A percentile compares a stretch with the other conserved stretches of the same genome.
Evolutionary conservation across 2,888 invertebrate genomes (phyloP).

Genomic region (Schrankia costaestrigalis): DNA sequence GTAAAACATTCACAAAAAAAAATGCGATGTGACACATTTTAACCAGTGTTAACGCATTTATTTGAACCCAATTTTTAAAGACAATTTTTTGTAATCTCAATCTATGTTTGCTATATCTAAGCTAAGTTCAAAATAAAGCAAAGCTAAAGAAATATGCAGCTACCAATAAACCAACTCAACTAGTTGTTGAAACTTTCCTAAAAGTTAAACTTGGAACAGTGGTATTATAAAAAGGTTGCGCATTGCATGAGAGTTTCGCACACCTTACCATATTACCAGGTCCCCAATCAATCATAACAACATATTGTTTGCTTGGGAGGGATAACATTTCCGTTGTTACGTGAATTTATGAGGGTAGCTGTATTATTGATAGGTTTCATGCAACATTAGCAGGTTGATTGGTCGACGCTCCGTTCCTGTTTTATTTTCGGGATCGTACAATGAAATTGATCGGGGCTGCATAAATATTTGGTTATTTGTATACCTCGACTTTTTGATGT

Average conservation of each 20-base stretch:
- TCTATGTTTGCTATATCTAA: too few relatives aligned
- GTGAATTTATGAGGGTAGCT: constrained; percentile 52
- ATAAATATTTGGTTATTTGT: constrained; percentile 4
- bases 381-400: constrained; percentile 58
- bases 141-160: too few relatives aligned
- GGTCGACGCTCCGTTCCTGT: constrained; percentile 28
- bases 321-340: constrained; percentile 46
- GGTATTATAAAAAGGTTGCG: constrained; percentile 22
- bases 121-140: too few relatives aligned
- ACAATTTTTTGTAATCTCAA: too few relatives aligned
- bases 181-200: constrained; percentile 17
- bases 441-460: constrained; percentile 19
- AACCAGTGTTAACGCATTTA: too few relatives aligned
- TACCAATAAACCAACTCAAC: too few relatives aligned
- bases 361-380: constrained; percentile 58
- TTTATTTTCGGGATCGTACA: constrained; percentile 28
- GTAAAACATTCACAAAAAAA: too few relatives aligned
- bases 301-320: constrained; percentile 57
- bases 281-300: constrained; percentile 54
- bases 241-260: constrained; percentile 23
- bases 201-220: constrained; percentile 3
- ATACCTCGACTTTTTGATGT: neutral
- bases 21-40: too few relatives aligned
- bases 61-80: too few relatives aligned
- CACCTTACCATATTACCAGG: constrained; percentile 42